A percentile compares a stretch with the other conserved stretches of the same genome.
Evolutionary conservation across 2,113 vertebrate species (phyloP).

Genomic region (Eleginops maclovinus): DNA sequence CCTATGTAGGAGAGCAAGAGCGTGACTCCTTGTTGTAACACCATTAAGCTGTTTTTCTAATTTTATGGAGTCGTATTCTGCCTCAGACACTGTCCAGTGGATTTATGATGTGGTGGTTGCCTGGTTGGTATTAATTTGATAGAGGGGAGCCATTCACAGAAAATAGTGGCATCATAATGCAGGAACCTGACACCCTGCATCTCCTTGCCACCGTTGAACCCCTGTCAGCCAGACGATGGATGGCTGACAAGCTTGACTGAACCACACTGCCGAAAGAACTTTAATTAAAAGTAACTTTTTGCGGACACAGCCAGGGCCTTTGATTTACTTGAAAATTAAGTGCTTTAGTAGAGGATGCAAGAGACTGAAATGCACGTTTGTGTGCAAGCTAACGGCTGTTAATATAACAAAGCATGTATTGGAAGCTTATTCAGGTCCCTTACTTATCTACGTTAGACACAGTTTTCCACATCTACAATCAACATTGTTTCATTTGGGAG

Average conservation of each 20-base stretch:
- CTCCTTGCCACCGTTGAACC: conserved; percentile 45
- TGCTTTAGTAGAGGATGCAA: conserved; percentile 22
- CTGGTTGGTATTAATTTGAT: conserved; percentile 60
- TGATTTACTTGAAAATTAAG: conserved; percentile 57
- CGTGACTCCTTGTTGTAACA: conserved; percentile 42
- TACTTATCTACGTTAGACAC: conserved; percentile 1
- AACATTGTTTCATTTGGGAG: neutral
- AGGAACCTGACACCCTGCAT: conserved; percentile 60
- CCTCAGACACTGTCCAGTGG: conserved; percentile 43
- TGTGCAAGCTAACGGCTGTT: conserved; percentile 31
- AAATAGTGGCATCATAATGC: conserved; percentile 64
- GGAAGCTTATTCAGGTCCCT: conserved; percentile 6
- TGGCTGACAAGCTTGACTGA: conserved; percentile 47
- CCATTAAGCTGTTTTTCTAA: conserved; percentile 59
- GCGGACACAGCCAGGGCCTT: conserved; percentile 28
- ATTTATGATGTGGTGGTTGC: conserved; percentile 54
- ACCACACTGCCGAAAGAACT: conserved; percentile 53
- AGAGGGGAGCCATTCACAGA: conserved; percentile 47
- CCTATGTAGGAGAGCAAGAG: conserved; percentile 26
- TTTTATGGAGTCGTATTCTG: conserved; percentile 51
- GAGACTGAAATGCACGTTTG: conserved; percentile 38
- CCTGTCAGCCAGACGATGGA: conserved; percentile 58
- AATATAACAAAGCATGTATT: conserved; percentile 3
- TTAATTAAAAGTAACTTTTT: conserved; percentile 77
- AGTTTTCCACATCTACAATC: neutral